These are phyloP conservation scores for Parascotia fuliginaria DNA, from an alignment of 2,888 invertebrate species.

Conservation along the genomic window DNA sequence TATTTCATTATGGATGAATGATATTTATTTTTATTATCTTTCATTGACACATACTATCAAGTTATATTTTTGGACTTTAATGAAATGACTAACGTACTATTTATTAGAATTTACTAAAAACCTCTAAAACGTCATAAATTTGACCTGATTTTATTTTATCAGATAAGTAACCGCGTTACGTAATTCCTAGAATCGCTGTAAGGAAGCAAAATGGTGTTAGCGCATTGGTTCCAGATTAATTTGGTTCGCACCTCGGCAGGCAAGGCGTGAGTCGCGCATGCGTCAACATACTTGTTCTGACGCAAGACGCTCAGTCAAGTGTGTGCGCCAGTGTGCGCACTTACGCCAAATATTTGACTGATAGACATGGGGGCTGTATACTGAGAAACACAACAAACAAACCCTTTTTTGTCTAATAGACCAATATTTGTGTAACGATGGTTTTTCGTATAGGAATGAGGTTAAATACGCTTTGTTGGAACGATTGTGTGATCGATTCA, in stretches of 20 bases:
- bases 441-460: slow-evolving; percentile 40
- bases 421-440: slow-evolving; percentile 42
- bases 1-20: too few relatives aligned
- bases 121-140: neutral
- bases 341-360: slow-evolving; percentile 52
- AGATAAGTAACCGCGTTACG: neutral
- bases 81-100: too few relatives aligned
- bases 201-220: slow-evolving; percentile 30
- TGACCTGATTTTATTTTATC: neutral
- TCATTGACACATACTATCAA: too few relatives aligned
- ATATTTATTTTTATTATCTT: too few relatives aligned
- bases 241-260: slow-evolving; percentile 40
- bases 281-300: slow-evolving; percentile 54
- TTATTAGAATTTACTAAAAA: neutral
- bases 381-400: slow-evolving; percentile 49
- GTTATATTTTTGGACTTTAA: too few relatives aligned
- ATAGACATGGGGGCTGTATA: slow-evolving; percentile 42
- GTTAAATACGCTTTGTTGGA: slow-evolving; percentile 48
- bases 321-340: slow-evolving; percentile 46
- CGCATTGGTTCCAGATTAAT: slow-evolving; percentile 37
- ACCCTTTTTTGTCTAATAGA: slow-evolving; percentile 42
- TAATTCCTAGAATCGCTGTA: slow-evolving; percentile 41
- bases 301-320: slow-evolving; percentile 49
- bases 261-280: slow-evolving; percentile 41
- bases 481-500: slow-evolving; percentile 45